phyloP scores from a whole-genome alignment of 2,888 invertebrate genomes.

The Amblyjoppa proteus region DNA sequence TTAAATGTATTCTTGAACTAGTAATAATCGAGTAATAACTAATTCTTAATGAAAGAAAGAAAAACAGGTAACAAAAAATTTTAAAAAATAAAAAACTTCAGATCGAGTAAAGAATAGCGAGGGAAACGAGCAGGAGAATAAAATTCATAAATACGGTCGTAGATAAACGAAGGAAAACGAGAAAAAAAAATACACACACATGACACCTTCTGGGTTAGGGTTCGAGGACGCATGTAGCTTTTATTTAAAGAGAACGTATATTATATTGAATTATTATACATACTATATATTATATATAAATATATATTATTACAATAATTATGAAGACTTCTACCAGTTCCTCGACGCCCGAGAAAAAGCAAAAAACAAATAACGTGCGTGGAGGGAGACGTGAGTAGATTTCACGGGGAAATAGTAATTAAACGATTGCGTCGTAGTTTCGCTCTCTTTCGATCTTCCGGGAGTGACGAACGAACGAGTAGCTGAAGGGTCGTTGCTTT shows the following conservation, averaged over 20 bases:
- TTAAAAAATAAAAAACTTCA: slow-evolving; percentile 13
- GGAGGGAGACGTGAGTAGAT: slow-evolving; percentile 49
- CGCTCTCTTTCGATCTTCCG: slow-evolving; percentile 16
- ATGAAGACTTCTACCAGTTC: slow-evolving; percentile 65
- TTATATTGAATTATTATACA: slow-evolving; percentile 77
- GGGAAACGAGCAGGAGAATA: slow-evolving; percentile 18
- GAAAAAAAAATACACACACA: slow-evolving; percentile 45
- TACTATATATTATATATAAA: slow-evolving; percentile 75
- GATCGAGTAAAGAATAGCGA: slow-evolving; percentile 11
- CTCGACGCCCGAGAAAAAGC: slow-evolving; percentile 62
- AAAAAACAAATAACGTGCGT: slow-evolving; percentile 36
- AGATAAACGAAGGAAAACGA: slow-evolving; percentile 50
- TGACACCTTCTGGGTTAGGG: slow-evolving; percentile 73
- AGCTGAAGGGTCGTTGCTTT: slow-evolving; percentile 1
- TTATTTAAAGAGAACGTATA: slow-evolving; percentile 75
- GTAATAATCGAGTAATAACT: slow-evolving; percentile 81
- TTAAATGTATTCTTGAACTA: slow-evolving; percentile 79
- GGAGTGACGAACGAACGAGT: slow-evolving; percentile 7
- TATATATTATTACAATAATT: slow-evolving; percentile 68
- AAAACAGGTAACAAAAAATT: slow-evolving; percentile 20
- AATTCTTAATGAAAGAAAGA: slow-evolving; percentile 65
- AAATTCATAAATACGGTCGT: slow-evolving; percentile 1
- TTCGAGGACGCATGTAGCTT: slow-evolving; percentile 78
- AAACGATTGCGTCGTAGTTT: slow-evolving; percentile 18
- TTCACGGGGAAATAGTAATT: slow-evolving; percentile 42